Evolutionary conservation across 2,888 invertebrate genomes (phyloP).

Genomic region (Lasioglossum vierecki): DNA sequence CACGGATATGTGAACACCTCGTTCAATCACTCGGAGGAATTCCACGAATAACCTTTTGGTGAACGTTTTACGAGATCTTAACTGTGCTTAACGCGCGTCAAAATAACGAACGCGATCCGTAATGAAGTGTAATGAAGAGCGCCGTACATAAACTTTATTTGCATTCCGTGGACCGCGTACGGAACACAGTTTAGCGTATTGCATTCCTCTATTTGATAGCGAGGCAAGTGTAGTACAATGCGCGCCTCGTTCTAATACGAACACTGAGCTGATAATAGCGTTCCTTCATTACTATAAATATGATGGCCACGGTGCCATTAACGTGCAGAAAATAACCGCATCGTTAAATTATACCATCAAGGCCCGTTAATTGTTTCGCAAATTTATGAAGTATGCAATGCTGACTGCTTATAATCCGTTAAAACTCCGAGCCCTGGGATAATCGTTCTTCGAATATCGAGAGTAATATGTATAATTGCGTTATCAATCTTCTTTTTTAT

Average conservation of each 20-base stretch:
- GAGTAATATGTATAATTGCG: neutral
- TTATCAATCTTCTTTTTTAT: neutral
- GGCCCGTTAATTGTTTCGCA: conserved; percentile 18
- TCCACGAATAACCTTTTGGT: neutral
- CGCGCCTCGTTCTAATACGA: conserved; percentile 37
- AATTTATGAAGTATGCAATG: conserved; percentile 21
- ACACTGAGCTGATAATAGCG: conserved; percentile 47
- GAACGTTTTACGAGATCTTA: conserved; percentile 4
- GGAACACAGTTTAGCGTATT: conserved; percentile 47
- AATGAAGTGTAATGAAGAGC: conserved; percentile 44
- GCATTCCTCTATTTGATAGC: conserved; percentile 51
- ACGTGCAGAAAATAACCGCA: conserved; percentile 52
- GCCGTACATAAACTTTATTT: conserved; percentile 45
- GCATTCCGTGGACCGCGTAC: conserved; percentile 41
- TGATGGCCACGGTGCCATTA: conserved; percentile 38
- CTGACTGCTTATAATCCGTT: conserved; percentile 11
- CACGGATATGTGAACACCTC: neutral
- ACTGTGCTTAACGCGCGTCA: neutral
- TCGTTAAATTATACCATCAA: conserved; percentile 46
- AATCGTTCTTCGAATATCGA: neutral
- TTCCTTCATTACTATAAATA: conserved; percentile 51
- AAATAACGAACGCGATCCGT: conserved; percentile 15
- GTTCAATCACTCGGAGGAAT: neutral
- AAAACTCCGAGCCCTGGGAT: neutral
- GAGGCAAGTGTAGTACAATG: neutral